These are phyloP conservation scores for Silurus asotus DNA, from an alignment of 2,113 vertebrate species.

Conservation along the genomic window DNA sequence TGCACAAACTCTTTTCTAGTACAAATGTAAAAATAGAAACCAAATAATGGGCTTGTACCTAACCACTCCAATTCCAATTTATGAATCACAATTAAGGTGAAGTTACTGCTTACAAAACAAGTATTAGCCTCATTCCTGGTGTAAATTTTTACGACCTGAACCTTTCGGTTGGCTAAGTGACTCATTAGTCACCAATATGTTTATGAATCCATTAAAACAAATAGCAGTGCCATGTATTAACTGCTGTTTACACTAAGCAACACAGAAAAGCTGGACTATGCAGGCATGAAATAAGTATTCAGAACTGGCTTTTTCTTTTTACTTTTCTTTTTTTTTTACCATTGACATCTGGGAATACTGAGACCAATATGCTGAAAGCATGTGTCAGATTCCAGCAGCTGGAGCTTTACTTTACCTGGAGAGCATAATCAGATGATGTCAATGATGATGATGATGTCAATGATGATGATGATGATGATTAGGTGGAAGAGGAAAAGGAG, in stretches of 20 bases:
- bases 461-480: neutral
- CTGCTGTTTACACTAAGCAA: neutral
- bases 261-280: neutral
- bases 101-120: slow-evolving; percentile 8
- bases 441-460: neutral
- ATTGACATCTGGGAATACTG: slow-evolving; percentile 47
- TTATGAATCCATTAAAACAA: slow-evolving; percentile 14
- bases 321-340: neutral
- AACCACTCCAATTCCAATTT: slow-evolving; percentile 6
- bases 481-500: neutral
- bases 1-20: slow-evolving; percentile 57
- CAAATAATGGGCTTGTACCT: slow-evolving; percentile 51
- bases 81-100: slow-evolving; percentile 21
- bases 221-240: neutral
- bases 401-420: slow-evolving; percentile 35
- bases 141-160: slow-evolving; percentile 9
- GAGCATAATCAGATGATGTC: neutral
- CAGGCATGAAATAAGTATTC: neutral
- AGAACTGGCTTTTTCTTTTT: neutral
- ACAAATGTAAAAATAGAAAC: slow-evolving; percentile 60
- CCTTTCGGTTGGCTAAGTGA: neutral
- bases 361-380: slow-evolving; percentile 38
- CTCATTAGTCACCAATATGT: neutral
- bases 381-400: slow-evolving; percentile 40
- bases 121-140: neutral